These are phyloP conservation scores for Anthoscopus minutus DNA, from an alignment of 2,113 vertebrate genomes.

Conservation along the genomic window DNA sequence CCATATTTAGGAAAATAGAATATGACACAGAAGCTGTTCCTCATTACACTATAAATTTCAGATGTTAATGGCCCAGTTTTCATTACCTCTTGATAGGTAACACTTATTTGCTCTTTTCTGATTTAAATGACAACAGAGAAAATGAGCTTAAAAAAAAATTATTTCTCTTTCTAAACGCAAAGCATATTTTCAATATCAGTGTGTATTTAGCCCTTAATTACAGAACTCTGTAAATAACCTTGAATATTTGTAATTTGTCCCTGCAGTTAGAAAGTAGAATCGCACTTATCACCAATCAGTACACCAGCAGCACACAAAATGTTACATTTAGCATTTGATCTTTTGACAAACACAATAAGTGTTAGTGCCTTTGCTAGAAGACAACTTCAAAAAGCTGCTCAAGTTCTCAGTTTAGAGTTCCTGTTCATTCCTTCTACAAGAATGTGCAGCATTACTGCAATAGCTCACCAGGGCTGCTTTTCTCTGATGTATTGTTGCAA, in stretches of 20 bases:
- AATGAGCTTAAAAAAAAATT: background rate
- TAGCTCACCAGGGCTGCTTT: conserved; percentile 31
- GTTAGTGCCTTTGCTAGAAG: background rate
- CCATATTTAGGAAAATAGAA: background rate
- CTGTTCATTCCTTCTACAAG: conserved; percentile 18
- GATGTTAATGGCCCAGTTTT: background rate
- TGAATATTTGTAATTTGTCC: background rate
- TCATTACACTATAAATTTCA: background rate
- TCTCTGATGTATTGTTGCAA: conserved; percentile 62
- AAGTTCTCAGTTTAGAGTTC: conserved; percentile 5
- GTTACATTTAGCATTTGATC: background rate
- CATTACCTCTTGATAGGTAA: background rate
- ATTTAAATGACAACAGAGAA: background rate
- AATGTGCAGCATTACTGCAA: background rate
- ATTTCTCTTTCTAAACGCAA: background rate
- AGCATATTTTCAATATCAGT: background rate
- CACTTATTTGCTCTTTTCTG: background rate
- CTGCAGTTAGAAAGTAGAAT: background rate
- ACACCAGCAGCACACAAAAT: background rate
- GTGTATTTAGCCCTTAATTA: background rate
- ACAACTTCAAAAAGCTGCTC: conserved; percentile 35
- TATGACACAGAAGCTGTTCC: background rate
- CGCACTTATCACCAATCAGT: background rate
- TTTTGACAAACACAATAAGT: background rate
- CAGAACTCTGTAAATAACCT: background rate